Evolutionary conservation across 2,888 invertebrate species (phyloP).

Genomic region (Ethmia dodecea): DNA sequence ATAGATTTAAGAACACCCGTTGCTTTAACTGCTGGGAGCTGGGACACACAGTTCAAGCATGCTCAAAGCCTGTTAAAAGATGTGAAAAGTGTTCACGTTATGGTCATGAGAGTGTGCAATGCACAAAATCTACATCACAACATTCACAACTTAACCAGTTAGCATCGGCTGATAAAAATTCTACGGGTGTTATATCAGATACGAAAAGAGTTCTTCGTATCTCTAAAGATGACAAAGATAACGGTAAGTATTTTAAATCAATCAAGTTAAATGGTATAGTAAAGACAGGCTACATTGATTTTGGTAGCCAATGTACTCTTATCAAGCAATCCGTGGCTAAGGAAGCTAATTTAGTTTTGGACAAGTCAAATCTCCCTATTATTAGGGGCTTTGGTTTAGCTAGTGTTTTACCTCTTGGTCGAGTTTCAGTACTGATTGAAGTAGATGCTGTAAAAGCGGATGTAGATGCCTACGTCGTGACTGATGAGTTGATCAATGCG

Average conservation of each 20-base stretch:
- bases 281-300: conserved; percentile 11
- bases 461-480: conserved; percentile 7
- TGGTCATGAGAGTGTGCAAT: not conserved
- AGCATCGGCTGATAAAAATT: not conserved
- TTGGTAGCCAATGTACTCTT: conserved; percentile 15
- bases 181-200: too few species aligned
- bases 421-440: conserved; percentile 2
- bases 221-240: not conserved
- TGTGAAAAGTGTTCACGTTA: conserved; percentile 3
- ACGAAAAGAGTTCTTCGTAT: not conserved
- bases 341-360: not conserved
- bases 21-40: not conserved
- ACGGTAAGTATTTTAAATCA: conserved; percentile 12
- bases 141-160: not conserved
- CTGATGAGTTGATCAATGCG: conserved; percentile 5
- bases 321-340: conserved; percentile 2
- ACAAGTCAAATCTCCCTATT: conserved; percentile 4
- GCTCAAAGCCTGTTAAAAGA: not conserved
- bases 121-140: not conserved
- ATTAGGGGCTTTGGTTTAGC: conserved; percentile 11
- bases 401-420: conserved; percentile 3
- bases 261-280: conserved; percentile 6
- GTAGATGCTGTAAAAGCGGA: conserved; percentile 8
- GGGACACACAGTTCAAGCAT: not conserved
- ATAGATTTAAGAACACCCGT: not conserved